These are phyloP conservation scores for Drosophila mettleri DNA, from an alignment of 2,888 invertebrate species.

Conservation along the genomic window DNA sequence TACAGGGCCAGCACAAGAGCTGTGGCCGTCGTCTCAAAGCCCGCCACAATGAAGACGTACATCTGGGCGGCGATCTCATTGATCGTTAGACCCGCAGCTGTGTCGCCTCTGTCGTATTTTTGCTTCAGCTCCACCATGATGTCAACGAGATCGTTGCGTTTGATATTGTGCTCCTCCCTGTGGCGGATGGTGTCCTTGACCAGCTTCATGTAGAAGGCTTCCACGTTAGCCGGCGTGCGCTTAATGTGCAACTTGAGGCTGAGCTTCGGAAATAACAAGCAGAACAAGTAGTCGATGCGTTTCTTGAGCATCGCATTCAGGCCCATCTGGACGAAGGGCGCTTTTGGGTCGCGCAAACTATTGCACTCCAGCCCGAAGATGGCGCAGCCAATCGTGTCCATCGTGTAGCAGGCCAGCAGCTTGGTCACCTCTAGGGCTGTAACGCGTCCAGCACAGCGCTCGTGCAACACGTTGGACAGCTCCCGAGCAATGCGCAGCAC, in stretches of 20 bases:
- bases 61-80: slow-evolving; percentile 82
- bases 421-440: slow-evolving; percentile 84
- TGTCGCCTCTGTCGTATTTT: slow-evolving; percentile 66
- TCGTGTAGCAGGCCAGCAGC: slow-evolving; percentile 85
- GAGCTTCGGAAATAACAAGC: slow-evolving; percentile 64
- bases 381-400: slow-evolving; percentile 86
- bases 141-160: slow-evolving; percentile 87
- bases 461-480: slow-evolving; percentile 49
- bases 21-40: slow-evolving; percentile 89
- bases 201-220: slow-evolving; percentile 85
- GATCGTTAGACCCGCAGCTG: slow-evolving; percentile 72
- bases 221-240: slow-evolving; percentile 59
- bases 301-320: slow-evolving; percentile 53
- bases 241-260: slow-evolving; percentile 65
- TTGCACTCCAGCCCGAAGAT: slow-evolving; percentile 86
- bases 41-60: slow-evolving; percentile 84
- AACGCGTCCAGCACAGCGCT: slow-evolving; percentile 12
- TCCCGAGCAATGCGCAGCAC: slow-evolving; percentile 62
- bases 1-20: slow-evolving; percentile 86
- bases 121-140: slow-evolving; percentile 72
- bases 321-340: slow-evolving; percentile 83
- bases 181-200: slow-evolving; percentile 66
- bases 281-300: slow-evolving; percentile 45
- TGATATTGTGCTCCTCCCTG: slow-evolving; percentile 80
- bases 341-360: slow-evolving; percentile 83